Evolutionary conservation across 2,797 vertebrate genomes (phyloP).

Genomic region (Eupleurogrammus muticus): DNA sequence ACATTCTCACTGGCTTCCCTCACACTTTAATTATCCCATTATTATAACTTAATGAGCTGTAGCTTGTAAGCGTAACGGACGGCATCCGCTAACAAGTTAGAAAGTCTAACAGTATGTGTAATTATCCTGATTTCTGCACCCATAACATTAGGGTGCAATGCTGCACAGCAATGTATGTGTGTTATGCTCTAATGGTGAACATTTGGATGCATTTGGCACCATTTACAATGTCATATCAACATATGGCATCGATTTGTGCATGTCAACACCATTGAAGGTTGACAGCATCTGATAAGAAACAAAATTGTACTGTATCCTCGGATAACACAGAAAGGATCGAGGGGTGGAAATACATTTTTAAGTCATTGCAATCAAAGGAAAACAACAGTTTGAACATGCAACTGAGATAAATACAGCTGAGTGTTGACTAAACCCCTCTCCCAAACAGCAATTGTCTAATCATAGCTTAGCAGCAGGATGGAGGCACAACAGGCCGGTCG

Average conservation of each 20-base stretch:
- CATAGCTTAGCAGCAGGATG: no score
- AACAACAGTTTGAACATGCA: not conserved
- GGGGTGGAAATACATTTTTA: not conserved
- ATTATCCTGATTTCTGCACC: not conserved
- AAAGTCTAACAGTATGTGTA: not conserved
- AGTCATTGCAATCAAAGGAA: not conserved
- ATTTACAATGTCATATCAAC: not conserved
- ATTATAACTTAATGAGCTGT: not conserved
- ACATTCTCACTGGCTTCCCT: not conserved
- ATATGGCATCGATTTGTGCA: not conserved
- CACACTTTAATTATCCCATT: not conserved
- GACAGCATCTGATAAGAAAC: not conserved
- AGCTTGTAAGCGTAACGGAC: constrained; percentile 3
- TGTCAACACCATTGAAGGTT: not conserved
- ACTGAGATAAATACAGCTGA: not conserved
- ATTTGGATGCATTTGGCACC: not conserved
- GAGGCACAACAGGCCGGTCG: not conserved
- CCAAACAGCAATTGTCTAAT: no score
- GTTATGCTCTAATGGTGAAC: not conserved
- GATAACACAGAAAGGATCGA: not conserved
- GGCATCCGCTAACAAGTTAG: not conserved
- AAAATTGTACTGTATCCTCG: not conserved
- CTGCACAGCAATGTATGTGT: not conserved
- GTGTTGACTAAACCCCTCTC: no score
- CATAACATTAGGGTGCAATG: not conserved